phyloP scores from a whole-genome alignment of 2,888 invertebrate species.

The Chloromyia formosa region DNA sequence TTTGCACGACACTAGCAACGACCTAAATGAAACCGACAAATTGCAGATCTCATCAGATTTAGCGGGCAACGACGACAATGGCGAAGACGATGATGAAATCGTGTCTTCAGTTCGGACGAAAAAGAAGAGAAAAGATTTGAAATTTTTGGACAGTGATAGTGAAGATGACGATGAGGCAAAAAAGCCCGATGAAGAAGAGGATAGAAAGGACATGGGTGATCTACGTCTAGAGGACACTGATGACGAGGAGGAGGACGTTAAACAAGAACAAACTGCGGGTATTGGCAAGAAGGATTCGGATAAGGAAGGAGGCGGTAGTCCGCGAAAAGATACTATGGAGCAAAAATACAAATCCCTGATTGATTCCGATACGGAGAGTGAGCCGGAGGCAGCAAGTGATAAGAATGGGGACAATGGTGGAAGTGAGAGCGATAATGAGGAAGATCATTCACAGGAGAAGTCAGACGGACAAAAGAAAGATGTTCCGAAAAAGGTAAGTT shows the following conservation, averaged over 20 bases:
- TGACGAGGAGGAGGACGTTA: not conserved
- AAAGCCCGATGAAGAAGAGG: not conserved
- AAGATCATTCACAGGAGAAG: not conserved
- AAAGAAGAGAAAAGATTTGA: conserved; percentile 24
- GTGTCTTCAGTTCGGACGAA: not conserved
- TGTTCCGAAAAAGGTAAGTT: conserved; percentile 47
- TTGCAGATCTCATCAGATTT: conserved; percentile 33
- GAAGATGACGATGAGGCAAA: conserved; percentile 42
- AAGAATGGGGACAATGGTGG: not conserved
- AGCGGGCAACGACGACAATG: not conserved
- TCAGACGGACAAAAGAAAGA: conserved; percentile 6
- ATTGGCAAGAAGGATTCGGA: not conserved
- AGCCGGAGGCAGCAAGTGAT: conserved; percentile 33
- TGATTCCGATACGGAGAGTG: conserved; percentile 50
- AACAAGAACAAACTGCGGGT: not conserved
- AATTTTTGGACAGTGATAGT: conserved; percentile 52
- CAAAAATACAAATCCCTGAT: conserved; percentile 47
- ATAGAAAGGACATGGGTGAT: not conserved
- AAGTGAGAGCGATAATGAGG: conserved; percentile 6
- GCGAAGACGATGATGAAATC: conserved; percentile 25
- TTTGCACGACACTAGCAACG: not conserved
- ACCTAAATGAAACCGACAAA: conserved; percentile 25
- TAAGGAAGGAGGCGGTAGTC: not conserved
- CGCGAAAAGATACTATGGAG: not conserved
- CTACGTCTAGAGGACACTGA: not conserved